Evolutionary conservation across 2,797 vertebrate species (phyloP), one percentile per base, ranked within the genome.

Genomic region (Syngnathus acus): DNA sequence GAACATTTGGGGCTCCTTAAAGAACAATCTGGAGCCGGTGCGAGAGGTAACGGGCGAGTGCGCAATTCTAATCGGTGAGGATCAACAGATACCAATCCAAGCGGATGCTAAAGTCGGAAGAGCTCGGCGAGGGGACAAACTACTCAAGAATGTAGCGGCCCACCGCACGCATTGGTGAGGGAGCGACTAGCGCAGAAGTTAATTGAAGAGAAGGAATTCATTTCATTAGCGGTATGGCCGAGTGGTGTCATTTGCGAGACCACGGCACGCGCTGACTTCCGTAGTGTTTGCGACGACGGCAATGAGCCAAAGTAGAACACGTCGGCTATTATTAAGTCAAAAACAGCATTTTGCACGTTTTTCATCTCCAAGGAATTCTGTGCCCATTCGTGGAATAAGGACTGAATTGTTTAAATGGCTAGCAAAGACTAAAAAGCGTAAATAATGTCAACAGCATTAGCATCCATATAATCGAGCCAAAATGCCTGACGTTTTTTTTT

Each of bases 151-250:
- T 21, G n/a, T 23, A 63, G 68, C 62, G 54, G 76, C 32, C 67
- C 54, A 62, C 72, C 42, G 68, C 62, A 59, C 26, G 60, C 51
- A 68, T 32, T 78, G 66, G 71, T 68, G 71, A 75, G 57, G 54
- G 60, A 72, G 69, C 58, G 76, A 87, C 87, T 81, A 75, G 86
- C 87, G 72, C 66, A 70, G 65, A 83, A 68, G 85, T 75, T 78
- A 71, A 74, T 63, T 68, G 68, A 75, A 80, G 67, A 77, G 62
- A 80, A 68, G 72, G 26, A 47, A 65, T 79, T 54, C 26, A 32
- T 32, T 32, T 74, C 84, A 79, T 87, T 82, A 80, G 79, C 66
- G 66, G 70, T 74, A 75, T 70, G 71, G 80, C 61, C 51, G 39
- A 60, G 74, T 65, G 75, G 50, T 68, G 47, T 64, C 64, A 69